phyloP scores from a whole-genome alignment of 2,888 invertebrate species.

The Limenitis camilla region DNA sequence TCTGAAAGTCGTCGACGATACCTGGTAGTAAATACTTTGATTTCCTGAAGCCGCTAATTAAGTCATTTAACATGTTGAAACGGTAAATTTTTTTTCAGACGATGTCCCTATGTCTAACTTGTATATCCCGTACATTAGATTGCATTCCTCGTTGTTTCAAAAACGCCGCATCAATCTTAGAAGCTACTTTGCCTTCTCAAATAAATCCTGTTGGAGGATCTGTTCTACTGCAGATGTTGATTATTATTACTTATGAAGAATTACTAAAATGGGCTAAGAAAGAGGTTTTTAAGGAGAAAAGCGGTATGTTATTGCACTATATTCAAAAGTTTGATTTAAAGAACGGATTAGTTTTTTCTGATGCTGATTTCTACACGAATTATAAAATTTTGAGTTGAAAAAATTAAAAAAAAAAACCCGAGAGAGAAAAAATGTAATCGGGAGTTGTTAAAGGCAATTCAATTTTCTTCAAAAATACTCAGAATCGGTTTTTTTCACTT shows the following conservation, averaged over 20 bases:
- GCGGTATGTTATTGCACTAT: constrained; percentile 32
- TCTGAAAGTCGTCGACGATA: no score
- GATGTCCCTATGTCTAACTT: constrained; percentile 82
- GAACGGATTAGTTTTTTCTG: no score
- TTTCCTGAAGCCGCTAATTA: no score
- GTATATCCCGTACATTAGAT: constrained; percentile 80
- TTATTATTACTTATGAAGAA: constrained; percentile 80
- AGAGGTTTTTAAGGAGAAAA: constrained; percentile 48
- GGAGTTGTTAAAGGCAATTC: no score
- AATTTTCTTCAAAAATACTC: no score
- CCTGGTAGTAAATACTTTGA: no score
- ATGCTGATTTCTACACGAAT: no score
- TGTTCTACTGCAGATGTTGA: constrained; percentile 80
- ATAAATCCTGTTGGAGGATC: constrained; percentile 81
- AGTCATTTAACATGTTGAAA: no score
- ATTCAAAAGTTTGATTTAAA: not conserved
- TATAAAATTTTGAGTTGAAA: no score
- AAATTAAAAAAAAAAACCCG: no score
- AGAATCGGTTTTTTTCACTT: no score
- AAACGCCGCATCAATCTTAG: constrained; percentile 76
- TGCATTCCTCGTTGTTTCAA: constrained; percentile 77
- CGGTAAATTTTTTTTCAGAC: constrained; percentile 48
- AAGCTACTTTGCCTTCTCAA: constrained; percentile 81
- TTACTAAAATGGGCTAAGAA: constrained; percentile 69
- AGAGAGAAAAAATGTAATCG: no score